Evolutionary conservation across 2,888 invertebrate genomes (phyloP).

Genomic region (Papilio protenor): DNA sequence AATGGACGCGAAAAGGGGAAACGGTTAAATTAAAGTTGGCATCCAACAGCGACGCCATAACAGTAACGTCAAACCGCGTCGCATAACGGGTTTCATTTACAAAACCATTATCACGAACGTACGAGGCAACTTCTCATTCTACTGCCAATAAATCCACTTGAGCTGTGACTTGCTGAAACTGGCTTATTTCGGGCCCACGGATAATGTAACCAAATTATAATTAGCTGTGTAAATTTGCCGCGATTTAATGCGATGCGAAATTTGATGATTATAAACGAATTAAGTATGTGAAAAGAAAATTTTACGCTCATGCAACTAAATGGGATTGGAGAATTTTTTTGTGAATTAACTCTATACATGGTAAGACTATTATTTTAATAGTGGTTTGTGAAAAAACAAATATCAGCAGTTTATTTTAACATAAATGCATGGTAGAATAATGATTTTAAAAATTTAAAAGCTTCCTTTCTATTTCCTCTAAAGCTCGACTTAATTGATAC

Average conservation of each 20-base stretch:
- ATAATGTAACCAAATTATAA: constrained; percentile 65
- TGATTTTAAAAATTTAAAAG: background rate
- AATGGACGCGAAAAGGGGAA: constrained; percentile 62
- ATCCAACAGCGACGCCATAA: constrained; percentile 52
- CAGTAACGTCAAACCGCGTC: constrained; percentile 59
- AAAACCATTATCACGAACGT: constrained; percentile 64
- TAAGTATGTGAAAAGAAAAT: background rate
- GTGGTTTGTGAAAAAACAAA: background rate
- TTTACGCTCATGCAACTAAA: background rate
- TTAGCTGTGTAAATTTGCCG: constrained; percentile 69
- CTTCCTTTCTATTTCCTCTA: constrained; percentile 19
- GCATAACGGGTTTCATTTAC: constrained; percentile 65
- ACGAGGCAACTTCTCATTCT: constrained; percentile 59
- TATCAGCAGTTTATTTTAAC: too few relatives aligned
- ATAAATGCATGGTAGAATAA: background rate
- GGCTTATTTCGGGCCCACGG: constrained; percentile 53
- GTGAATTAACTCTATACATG: background rate
- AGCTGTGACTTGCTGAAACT: constrained; percentile 57
- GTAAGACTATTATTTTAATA: background rate
- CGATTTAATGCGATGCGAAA: constrained; percentile 60
- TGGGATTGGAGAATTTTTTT: background rate
- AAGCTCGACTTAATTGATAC: constrained; percentile 29
- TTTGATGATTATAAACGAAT: constrained; percentile 20
- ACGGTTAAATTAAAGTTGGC: constrained; percentile 57
- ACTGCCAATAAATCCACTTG: constrained; percentile 65